phyloP scores from a whole-genome alignment of 2,797 vertebrate species.

The Clarias pachynema region DNA sequence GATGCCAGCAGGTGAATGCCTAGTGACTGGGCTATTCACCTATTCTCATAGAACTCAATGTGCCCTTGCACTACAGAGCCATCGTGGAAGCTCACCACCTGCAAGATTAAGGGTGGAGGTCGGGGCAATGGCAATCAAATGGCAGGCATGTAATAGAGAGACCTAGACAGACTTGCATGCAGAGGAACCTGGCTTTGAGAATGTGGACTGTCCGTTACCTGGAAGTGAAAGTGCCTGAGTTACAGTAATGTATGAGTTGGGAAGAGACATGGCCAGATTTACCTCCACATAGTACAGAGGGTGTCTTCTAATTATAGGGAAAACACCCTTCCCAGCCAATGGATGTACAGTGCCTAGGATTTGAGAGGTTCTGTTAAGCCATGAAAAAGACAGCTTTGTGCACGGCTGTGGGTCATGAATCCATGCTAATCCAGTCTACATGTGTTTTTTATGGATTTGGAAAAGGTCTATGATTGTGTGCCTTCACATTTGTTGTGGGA shows the following conservation, averaged over 20 bases:
- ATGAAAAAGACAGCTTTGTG: not conserved
- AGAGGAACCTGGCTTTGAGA: not conserved
- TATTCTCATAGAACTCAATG: not conserved
- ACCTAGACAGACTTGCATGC: not conserved
- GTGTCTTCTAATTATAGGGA: not conserved
- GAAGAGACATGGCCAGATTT: not conserved
- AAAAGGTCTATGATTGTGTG: not conserved
- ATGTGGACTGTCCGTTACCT: not conserved
- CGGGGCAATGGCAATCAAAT: not conserved
- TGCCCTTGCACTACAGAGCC: not conserved
- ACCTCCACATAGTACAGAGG: not conserved
- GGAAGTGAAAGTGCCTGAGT: not conserved
- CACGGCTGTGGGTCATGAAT: no score
- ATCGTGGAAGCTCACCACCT: not conserved
- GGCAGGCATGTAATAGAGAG: not conserved
- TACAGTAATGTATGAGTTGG: not conserved
- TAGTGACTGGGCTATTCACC: not conserved
- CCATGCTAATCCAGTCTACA: no score
- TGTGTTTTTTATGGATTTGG: no score
- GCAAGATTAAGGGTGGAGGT: not conserved
- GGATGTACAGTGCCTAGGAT: not conserved
- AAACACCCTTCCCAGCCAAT: not conserved
- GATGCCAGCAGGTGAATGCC: not conserved
- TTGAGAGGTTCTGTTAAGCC: not conserved
- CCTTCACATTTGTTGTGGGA: not conserved